A percentile compares a stretch with the other conserved stretches of the same genome.
Evolutionary conservation across 2,797 vertebrate genomes (phyloP).

Genomic region (Alca torda): DNA sequence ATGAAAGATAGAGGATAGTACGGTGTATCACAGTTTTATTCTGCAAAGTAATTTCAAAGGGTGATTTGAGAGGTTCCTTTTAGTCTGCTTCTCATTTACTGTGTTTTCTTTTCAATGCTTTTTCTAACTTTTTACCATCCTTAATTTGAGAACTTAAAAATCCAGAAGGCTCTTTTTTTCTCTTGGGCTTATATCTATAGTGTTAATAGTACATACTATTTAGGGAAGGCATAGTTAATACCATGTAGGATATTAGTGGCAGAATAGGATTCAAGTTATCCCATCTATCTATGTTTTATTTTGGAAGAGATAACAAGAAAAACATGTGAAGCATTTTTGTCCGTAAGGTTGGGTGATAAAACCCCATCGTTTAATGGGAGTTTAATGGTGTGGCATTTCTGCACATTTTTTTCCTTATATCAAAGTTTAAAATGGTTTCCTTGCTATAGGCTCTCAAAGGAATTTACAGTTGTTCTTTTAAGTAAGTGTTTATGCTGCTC

Average conservation of each 20-base stretch:
- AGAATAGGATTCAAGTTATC: neutral
- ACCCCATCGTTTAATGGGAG: neutral
- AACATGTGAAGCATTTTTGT: neutral
- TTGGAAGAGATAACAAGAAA: neutral
- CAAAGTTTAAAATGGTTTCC: neutral
- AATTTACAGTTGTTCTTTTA: constrained; percentile 31
- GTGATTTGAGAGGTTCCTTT: neutral
- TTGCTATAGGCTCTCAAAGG: neutral
- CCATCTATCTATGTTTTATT: neutral
- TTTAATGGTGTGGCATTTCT: neutral
- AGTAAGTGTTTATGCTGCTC: constrained; percentile 10
- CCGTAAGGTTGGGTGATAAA: neutral
- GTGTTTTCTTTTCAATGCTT: neutral
- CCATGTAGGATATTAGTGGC: neutral
- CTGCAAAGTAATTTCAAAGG: neutral
- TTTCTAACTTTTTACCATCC: neutral
- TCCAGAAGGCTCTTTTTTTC: neutral
- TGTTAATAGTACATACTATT: neutral
- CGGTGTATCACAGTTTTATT: neutral
- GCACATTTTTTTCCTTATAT: neutral
- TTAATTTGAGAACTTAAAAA: neutral
- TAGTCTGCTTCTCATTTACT: neutral
- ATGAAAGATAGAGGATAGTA: neutral
- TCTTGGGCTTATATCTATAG: neutral
- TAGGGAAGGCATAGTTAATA: neutral